Percentiles rank a stretch among this genome's conserved stretches.
phyloP scores from a whole-genome alignment of 2,888 invertebrate genomes.

The Opisthograptis luteolata region DNA sequence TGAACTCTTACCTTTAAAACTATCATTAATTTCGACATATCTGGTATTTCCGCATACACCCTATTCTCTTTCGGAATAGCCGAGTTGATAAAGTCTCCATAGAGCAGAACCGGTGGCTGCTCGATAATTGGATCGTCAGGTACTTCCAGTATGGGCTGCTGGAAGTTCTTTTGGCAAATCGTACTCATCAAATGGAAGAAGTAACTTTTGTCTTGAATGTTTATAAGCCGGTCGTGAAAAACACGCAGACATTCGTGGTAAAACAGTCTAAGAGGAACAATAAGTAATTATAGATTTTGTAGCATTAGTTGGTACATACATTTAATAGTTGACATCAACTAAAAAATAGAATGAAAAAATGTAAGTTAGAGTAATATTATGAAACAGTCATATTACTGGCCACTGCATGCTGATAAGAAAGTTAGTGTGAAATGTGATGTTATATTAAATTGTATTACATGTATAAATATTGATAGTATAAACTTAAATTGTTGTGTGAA shows the following conservation, averaged over 20 bases:
- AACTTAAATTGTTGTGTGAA: no score
- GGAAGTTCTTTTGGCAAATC: slow-evolving; percentile 87
- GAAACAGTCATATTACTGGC: no score
- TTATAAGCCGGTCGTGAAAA: slow-evolving; percentile 95
- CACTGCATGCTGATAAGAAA: no score
- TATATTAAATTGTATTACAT: no score
- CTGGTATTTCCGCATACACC: slow-evolving; percentile 92
- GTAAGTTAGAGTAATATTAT: no score
- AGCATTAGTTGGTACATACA: no score
- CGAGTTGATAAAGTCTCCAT: slow-evolving; percentile 93
- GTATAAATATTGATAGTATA: no score
- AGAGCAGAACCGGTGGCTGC: slow-evolving; percentile 88
- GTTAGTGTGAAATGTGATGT: no score
- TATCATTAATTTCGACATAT: slow-evolving; percentile 87
- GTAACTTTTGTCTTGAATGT: slow-evolving; percentile 91
- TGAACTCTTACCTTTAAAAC: slow-evolving; percentile 85
- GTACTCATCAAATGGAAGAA: slow-evolving; percentile 89
- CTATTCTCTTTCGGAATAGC: slow-evolving; percentile 89
- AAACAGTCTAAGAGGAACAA: slow-evolving; percentile 87
- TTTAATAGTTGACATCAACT: no score
- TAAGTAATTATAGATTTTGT: no score
- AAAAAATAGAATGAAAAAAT: no score
- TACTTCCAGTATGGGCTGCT: slow-evolving; percentile 82
- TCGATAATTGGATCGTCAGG: slow-evolving; percentile 85
- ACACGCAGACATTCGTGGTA: slow-evolving; percentile 96